Evolutionary conservation across 2,113 vertebrate species (phyloP).

Genomic region (Pelecanus crispus): DNA sequence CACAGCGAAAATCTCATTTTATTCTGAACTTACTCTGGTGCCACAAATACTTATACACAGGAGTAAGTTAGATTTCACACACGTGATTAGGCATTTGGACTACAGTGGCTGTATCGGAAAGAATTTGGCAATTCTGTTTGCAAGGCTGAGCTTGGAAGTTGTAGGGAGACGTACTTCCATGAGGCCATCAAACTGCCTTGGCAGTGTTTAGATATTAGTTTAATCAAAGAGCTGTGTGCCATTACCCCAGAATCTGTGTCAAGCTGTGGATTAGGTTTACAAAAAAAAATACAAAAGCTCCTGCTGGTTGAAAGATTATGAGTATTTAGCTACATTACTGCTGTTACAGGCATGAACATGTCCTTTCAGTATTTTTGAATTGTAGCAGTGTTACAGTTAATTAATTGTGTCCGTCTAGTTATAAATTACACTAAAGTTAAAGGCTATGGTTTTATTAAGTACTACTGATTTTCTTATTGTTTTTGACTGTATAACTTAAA

Average conservation of each 20-base stretch:
- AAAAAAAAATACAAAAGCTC: slow-evolving; percentile 62
- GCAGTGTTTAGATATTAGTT: slow-evolving; percentile 64
- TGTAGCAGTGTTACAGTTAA: slow-evolving; percentile 62
- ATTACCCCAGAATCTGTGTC: slow-evolving; percentile 69
- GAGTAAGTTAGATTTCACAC: background rate
- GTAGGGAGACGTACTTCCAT: slow-evolving; percentile 2
- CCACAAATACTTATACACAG: background rate
- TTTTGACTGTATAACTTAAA: slow-evolving; percentile 7
- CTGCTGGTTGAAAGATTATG: slow-evolving; percentile 69
- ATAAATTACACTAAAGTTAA: slow-evolving; percentile 52
- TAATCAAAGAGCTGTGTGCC: slow-evolving; percentile 70
- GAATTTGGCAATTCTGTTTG: background rate
- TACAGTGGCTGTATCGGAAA: background rate
- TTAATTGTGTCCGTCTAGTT: slow-evolving; percentile 63
- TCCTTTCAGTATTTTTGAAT: slow-evolving; percentile 59
- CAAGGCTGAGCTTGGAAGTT: background rate
- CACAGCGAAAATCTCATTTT: background rate
- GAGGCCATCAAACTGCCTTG: slow-evolving; percentile 3
- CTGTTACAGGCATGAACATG: slow-evolving; percentile 60
- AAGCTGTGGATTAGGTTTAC: slow-evolving; percentile 74
- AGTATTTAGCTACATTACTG: slow-evolving; percentile 69
- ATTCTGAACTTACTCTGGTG: background rate
- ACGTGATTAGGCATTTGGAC: background rate
- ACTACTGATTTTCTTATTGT: slow-evolving; percentile 24
- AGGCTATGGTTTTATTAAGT: slow-evolving; percentile 50